phyloP scores from a whole-genome alignment of 2,113 vertebrate genomes.

The Osmerus mordax region DNA sequence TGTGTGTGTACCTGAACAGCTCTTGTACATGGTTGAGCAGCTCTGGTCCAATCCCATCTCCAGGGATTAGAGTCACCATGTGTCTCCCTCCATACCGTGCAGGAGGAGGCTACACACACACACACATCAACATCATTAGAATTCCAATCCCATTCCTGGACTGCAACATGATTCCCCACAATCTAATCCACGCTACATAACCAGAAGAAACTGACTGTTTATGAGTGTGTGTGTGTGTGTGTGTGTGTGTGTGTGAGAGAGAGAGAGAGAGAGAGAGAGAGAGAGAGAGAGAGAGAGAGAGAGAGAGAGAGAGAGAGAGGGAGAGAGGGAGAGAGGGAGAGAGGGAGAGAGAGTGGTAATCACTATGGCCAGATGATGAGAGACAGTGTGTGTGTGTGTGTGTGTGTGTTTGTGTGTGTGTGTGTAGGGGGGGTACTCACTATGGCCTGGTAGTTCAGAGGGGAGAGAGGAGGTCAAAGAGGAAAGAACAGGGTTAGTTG shows the following conservation, averaged over 20 bases:
- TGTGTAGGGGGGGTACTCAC: slow-evolving; percentile 47
- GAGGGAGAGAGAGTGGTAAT: too few relatives aligned
- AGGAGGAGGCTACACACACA: slow-evolving; percentile 66
- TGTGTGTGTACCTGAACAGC: slow-evolving; percentile 70
- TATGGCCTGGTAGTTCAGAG: slow-evolving; percentile 42
- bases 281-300: too few relatives aligned
- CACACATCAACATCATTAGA: not conserved
- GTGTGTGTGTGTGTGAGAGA: too few relatives aligned
- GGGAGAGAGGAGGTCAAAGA: slow-evolving; percentile 15
- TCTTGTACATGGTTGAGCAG: slow-evolving; percentile 76
- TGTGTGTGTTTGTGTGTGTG: not conserved
- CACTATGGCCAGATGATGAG: not conserved
- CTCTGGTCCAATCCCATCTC: slow-evolving; percentile 83
- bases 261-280: not conserved
- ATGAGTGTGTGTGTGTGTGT: not conserved
- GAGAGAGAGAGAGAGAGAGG: too few relatives aligned
- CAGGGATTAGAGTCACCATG: slow-evolving; percentile 82
- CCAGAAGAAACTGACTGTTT: not conserved
- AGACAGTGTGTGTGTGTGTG: not conserved
- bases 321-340: not conserved
- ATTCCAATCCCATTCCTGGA: too few relatives aligned
- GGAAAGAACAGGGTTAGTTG: slow-evolving; percentile 43
- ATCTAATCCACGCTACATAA: too few relatives aligned
- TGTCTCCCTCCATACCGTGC: slow-evolving; percentile 83
- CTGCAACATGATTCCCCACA: too few relatives aligned